Evolutionary conservation across 2,888 invertebrate species (phyloP).

Genomic region (Aradus depressus): DNA sequence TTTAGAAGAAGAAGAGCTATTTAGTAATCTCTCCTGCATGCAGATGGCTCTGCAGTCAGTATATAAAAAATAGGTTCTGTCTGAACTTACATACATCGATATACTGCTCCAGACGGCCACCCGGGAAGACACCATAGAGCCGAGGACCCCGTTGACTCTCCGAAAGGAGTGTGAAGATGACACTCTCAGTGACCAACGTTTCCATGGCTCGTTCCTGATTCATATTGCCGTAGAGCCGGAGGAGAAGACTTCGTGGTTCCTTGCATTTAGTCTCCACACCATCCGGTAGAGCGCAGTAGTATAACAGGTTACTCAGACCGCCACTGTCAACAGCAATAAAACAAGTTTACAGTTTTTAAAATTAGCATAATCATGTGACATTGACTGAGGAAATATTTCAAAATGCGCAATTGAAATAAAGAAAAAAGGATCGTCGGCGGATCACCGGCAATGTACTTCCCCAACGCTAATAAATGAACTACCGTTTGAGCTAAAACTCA

Average conservation of each 20-base stretch:
- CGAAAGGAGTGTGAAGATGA: constrained; percentile 90
- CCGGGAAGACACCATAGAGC: constrained; percentile 90
- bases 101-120: constrained; percentile 91
- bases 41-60: too few species aligned
- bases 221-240: constrained; percentile 90
- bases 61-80: too few species aligned
- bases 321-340: constrained; percentile 53
- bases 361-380: too few species aligned
- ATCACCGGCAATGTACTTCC: too few species aligned
- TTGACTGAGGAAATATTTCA: too few species aligned
- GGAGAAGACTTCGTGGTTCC: constrained; percentile 59
- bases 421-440: too few species aligned
- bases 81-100: constrained; percentile 60
- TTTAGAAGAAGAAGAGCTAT: too few species aligned
- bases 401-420: neutral
- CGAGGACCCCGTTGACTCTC: constrained; percentile 89
- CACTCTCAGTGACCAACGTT: constrained; percentile 85
- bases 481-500: neutral
- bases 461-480: neutral
- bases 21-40: too few species aligned
- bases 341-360: neutral
- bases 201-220: constrained; percentile 81
- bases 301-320: constrained; percentile 90
- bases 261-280: constrained; percentile 37
- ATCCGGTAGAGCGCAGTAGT: constrained; percentile 78